Conservation (phyloP, 64 coral and sea anemone genomes). For the Actinia tenebrosa region DNA sequence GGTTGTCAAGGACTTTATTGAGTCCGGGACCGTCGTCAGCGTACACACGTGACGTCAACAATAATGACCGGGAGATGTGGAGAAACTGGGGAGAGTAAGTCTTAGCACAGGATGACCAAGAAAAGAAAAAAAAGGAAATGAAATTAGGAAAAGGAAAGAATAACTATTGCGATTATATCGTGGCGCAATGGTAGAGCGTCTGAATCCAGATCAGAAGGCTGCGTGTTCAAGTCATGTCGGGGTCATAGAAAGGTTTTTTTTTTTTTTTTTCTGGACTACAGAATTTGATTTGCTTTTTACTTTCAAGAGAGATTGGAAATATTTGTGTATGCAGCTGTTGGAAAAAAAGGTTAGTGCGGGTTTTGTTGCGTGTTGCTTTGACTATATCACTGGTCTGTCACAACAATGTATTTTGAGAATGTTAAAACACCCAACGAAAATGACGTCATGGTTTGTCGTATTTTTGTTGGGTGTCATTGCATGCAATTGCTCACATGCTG, state of each 20-base stretch:
- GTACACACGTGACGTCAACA: slow-evolving; percentile 19
- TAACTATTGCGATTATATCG: no score
- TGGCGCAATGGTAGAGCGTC: slow-evolving; percentile 8
- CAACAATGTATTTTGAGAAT: no score
- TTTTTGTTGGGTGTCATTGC: no score
- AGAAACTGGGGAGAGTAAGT: not conserved
- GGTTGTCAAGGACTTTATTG: slow-evolving; percentile 18
- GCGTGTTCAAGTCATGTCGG: slow-evolving; percentile 2
- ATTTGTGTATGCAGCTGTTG: no score
- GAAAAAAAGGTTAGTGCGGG: no score
- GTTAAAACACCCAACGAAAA: no score
- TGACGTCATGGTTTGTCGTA: no score
- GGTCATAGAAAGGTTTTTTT: not conserved
- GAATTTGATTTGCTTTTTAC: no score
- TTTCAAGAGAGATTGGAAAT: no score
- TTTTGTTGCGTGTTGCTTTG: no score
- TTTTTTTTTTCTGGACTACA: not conserved
- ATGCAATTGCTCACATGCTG: no score
- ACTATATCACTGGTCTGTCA: no score
- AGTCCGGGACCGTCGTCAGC: not conserved
- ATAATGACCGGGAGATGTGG: not conserved
- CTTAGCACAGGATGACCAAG: not conserved
- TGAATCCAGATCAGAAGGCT: slow-evolving; percentile 11
- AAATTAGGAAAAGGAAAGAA: not conserved
- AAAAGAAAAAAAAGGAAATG: not conserved